Evolutionary conservation across 2,888 invertebrate species (phyloP), one percentile per base, ranked within the genome.

Genomic region (Lymantria monacha): DNA sequence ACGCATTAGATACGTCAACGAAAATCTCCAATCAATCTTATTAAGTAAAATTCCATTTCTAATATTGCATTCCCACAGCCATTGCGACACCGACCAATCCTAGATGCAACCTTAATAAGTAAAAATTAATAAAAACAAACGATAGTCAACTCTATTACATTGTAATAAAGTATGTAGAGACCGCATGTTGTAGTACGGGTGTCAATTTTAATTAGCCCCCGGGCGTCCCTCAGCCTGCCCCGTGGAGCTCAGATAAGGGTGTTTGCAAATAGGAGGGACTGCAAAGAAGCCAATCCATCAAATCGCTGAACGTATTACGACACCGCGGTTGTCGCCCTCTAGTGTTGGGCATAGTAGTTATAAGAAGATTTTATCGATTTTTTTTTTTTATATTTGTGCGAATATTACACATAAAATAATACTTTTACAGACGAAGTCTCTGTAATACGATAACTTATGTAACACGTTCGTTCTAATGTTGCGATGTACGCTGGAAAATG

Each of bases 211-310:
- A 90, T 90, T 91, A 90, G 89, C 83, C 79, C 72, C 68, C 68
- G 66, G 59, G 51, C 53, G 49, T 69, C 69, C 69, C 69, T 56
- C 57, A 61, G 55, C 66, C 58, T 49, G 70, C 72, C 72, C 71
- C 68, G 60, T 59, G 53, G 54, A 68, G 67, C 69, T 73, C 79
- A 77, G 85, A 85, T 85, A 85, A 87, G 90, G 90, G 91, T 88
- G 88, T 89, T 90, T 90, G 89, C 89, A 89, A 89, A 90, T 89
- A 90, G 85, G 78, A 83, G 87, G 87, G 88, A 77, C 78, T 77
- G 85, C 83, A 85, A 88, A 89, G 90, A 89, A 91, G 90, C 90
- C 90, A 91, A 91, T 91, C 90, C 90, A 91, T 91, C 91, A 91
- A 91, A 90, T 87, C 78, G 86, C 76, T 76, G 85, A 85, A 80